These are phyloP conservation scores for Cantharis flavilabris DNA, from an alignment of 2,888 invertebrate species.

Conservation along the genomic window DNA sequence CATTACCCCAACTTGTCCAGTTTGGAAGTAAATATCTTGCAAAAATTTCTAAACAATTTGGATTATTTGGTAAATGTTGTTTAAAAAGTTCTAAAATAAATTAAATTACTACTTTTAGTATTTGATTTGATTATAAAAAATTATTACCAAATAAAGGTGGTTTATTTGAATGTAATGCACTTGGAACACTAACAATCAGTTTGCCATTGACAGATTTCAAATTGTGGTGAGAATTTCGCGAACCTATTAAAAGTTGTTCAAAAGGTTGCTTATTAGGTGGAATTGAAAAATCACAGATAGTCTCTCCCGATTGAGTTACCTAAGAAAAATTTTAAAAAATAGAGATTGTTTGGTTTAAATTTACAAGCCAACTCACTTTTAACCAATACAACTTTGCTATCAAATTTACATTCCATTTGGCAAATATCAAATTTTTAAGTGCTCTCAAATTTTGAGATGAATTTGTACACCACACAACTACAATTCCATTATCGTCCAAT, in stretches of 20 bases:
- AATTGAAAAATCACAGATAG: conserved; percentile 69
- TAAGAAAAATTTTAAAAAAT: conserved; percentile 41
- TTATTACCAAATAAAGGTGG: conserved; percentile 80
- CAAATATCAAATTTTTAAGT: conserved; percentile 74
- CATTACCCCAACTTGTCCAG: conserved; percentile 86
- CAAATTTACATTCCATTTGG: conserved; percentile 75
- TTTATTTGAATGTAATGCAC: conserved; percentile 93
- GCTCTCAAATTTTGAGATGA: conserved; percentile 70
- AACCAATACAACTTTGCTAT: conserved; percentile 86
- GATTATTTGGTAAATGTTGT: conserved; percentile 60
- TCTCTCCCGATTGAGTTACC: conserved; percentile 70
- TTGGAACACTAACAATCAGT: conserved; percentile 82
- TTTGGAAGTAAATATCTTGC: conserved; percentile 86
- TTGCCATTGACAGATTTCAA: conserved; percentile 56
- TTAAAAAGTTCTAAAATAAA: conserved; percentile 65
- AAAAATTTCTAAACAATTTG: conserved; percentile 84
- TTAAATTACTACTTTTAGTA: conserved; percentile 1
- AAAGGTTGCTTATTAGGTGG: conserved; percentile 84
- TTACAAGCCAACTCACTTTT: conserved; percentile 62
- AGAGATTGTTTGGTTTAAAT: background rate
- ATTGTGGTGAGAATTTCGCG: conserved; percentile 38
- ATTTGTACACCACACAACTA: conserved; percentile 94
- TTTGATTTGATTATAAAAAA: background rate
- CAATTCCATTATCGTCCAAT: conserved; percentile 65
- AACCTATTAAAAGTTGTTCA: conserved; percentile 76